These are phyloP conservation scores for Cyclophora punctaria DNA, from an alignment of 2,888 invertebrate species.

Conservation along the genomic window DNA sequence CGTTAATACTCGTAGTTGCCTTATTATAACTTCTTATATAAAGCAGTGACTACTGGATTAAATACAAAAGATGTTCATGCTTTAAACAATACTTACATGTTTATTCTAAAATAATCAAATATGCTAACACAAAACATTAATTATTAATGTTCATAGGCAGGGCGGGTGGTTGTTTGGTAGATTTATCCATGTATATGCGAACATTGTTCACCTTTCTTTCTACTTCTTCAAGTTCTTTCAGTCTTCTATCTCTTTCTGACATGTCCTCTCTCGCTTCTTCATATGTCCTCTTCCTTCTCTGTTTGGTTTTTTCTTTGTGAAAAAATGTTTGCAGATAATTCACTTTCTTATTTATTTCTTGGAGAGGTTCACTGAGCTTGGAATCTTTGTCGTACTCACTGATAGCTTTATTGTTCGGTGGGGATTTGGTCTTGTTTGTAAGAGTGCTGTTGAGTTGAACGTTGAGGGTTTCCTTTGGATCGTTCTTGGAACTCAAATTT, in stretches of 20 bases:
- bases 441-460: neutral
- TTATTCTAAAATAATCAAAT: too few relatives aligned
- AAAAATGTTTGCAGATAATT: neutral
- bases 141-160: too few relatives aligned
- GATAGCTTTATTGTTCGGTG: neutral
- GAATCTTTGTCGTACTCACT: neutral
- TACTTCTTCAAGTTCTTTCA: conserved; percentile 32
- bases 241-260: conserved; percentile 21
- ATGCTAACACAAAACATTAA: too few relatives aligned
- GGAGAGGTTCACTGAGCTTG: neutral
- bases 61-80: too few relatives aligned
- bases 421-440: neutral
- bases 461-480: too few relatives aligned
- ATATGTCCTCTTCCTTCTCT: neutral
- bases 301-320: too few relatives aligned
- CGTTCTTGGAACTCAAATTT: neutral
- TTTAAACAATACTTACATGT: too few relatives aligned
- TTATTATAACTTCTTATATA: too few relatives aligned
- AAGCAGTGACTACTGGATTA: too few relatives aligned
- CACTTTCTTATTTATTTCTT: neutral
- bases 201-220: conserved; percentile 30
- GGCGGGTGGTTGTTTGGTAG: too few relatives aligned
- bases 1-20: too few relatives aligned
- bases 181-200: conserved; percentile 5
- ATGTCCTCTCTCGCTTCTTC: conserved; percentile 18